Conservation (phyloP, 2,888 invertebrate genomes). For the Diadegma fenestrale region DNA sequence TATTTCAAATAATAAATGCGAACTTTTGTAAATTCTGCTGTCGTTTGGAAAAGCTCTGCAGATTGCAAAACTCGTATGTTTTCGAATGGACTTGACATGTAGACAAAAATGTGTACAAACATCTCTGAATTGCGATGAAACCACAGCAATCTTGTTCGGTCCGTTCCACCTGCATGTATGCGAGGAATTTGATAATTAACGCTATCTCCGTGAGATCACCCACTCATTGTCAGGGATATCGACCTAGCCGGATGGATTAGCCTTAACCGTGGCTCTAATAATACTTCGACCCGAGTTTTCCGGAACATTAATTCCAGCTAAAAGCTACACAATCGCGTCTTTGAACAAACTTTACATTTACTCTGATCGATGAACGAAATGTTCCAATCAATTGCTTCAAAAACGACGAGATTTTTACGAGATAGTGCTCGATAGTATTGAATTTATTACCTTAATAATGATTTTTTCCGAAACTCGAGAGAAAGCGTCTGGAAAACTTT, state of each 20-base stretch:
- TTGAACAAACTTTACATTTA: too few species aligned
- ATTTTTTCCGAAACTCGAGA: too few species aligned
- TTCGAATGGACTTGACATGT: neutral
- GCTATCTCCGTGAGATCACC: conserved; percentile 6
- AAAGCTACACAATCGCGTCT: neutral
- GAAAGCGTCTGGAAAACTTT: too few species aligned
- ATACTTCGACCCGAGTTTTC: neutral
- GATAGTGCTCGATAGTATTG: too few species aligned
- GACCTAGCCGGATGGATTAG: neutral
- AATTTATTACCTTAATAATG: too few species aligned
- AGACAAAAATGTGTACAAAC: neutral
- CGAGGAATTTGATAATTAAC: conserved; percentile 57
- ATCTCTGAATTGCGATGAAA: conserved; percentile 44
- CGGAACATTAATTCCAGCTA: neutral
- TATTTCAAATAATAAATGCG: too few species aligned
- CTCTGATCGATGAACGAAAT: too few species aligned
- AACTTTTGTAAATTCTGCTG: neutral
- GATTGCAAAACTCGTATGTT: neutral
- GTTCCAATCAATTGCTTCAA: too few species aligned
- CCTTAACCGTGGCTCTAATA: neutral
- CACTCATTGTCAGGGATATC: neutral
- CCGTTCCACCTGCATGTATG: conserved; percentile 31
- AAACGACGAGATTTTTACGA: too few species aligned
- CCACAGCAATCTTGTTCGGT: conserved; percentile 52
- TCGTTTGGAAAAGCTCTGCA: neutral